Base-by-base conservation (phyloP, 1,140 invertebrate genomes). In the Drosophila sulfurigaster region DNA sequence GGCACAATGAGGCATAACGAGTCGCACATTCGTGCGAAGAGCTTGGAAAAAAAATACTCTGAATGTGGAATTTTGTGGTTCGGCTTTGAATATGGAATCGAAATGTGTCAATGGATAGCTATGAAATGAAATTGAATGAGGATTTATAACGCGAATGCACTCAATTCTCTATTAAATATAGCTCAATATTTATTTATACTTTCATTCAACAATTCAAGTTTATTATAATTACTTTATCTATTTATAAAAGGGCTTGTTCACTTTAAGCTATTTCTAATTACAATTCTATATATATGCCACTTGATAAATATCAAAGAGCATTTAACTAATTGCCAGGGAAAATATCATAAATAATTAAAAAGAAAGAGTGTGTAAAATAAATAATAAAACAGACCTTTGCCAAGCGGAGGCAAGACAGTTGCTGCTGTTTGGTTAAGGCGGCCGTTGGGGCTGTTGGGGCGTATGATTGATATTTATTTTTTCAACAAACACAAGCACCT, bases 401-500 rank as follows among this genome's bases (percentile, higher is more conserved):
- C 41, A 38, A 38, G 28, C 4, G n/a, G 46, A 1, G 41, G 41
- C 3, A 59, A 35, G 57, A 13, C 52, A 32, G 73, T 32, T 68
- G 41, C 38, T 38, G 71, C 11, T 30, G 51, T 59, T 52, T 78
- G 62, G 46, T 67, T 32, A 57, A 65, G 60, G 60, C 51, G 51
- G 51, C 3, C 10, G 48, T n/a, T 41, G 56, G 16, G 65, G 51
- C 72, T 75, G 79, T 66, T 88, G 79, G 73, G 77, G 80, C 85
- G 85, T 88, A 88, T 88, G 83, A 88, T 88, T 88, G 83, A 88
- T 88, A 88, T 88, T 88, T 88, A 88, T 88, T 88, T 83, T 87
- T 88, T 82, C 77, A 72, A 80, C 83, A 88, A 88, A 87, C 80
- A 88, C 77, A 88, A 80, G 79, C 83, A 88, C 83, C 83, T 88